A percentile compares a stretch with the other conserved stretches of the same genome.
These are phyloP conservation scores for Eristalinus sepulchralis DNA, from an alignment of 2,888 invertebrate genomes.

Conservation along the genomic window DNA sequence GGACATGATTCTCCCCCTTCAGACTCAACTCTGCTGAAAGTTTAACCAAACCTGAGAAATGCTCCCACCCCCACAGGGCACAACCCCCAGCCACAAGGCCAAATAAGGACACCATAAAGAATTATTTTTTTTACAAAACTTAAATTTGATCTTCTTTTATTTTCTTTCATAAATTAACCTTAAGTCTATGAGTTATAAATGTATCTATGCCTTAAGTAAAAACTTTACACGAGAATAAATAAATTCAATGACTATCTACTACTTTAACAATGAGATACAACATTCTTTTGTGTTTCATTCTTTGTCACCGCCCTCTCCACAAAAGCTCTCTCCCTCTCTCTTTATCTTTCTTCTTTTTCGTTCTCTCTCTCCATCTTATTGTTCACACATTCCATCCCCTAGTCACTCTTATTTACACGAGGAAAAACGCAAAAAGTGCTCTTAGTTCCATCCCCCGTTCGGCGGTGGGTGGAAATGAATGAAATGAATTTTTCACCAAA, in stretches of 20 bases:
- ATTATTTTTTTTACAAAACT: neutral
- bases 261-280: constrained; percentile 15
- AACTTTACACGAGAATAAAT: neutral
- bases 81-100: neutral
- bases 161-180: neutral
- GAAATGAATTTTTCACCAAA: neutral
- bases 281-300: neutral
- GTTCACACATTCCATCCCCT: neutral
- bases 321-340: neutral
- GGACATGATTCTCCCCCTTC: too few relatives aligned
- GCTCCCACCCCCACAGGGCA: too few relatives aligned
- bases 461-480: neutral
- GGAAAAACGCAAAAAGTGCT: neutral
- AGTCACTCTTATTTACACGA: neutral
- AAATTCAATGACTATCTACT: neutral
- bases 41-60: too few relatives aligned
- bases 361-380: too few relatives aligned
- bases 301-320: neutral
- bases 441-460: neutral
- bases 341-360: too few relatives aligned
- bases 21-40: too few relatives aligned
- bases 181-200: neutral
- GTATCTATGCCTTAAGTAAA: neutral
- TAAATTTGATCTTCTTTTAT: neutral
- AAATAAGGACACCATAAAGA: neutral